Evolutionary conservation across 1,140 invertebrate genomes (phyloP), one percentile per base, ranked within the genome.

Genomic region (Pseudobourletiella spinata): DNA sequence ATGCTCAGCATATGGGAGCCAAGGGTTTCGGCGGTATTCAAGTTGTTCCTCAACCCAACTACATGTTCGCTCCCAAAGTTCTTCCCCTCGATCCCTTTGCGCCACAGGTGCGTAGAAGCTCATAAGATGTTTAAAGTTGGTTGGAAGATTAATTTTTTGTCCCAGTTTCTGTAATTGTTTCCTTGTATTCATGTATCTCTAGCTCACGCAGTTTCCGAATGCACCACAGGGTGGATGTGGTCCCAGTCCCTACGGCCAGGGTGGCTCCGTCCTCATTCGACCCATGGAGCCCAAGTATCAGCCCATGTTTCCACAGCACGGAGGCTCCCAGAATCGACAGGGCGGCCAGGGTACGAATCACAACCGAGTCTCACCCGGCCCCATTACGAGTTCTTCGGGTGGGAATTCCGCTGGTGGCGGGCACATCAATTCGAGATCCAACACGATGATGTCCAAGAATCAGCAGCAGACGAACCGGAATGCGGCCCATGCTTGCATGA

Each of bases 351-450:
- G 25, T 48, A 48, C 26, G 3, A 61, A 54, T 56, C 56, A 59
- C 8, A 59, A 58, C 30, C 16, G 65, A 42, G 56, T 62, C 11
- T 66, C 65, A 22, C 65, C 65, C 0, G 65, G 65, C 6, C 65
- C 65, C 3, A 52, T 59, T 2, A 18, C 39, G 20, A 62, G 48
- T 20, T 54, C 57, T 11, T 39, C 57, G 3, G 63, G 63, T 16
- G 52, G 54, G n/a, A 57, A 55, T 24, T 28, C 35, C 16, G 55
- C 25, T 18, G 29, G 56, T 25, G 29, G 42, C 20, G 26, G 57
- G 57, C n/a, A 61, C 61, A 60, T 55, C 1, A 57, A 44, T 39
- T 50, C 59, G 18, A 59, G 29, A 29, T 30, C 26, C 20, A 59
- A 28, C 24, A 43, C 32, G 3, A 59, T 63, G 57, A 52, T 54